phyloP scores from a whole-genome alignment of 2,113 vertebrate genomes.

The Centrocercus urophasianus region DNA sequence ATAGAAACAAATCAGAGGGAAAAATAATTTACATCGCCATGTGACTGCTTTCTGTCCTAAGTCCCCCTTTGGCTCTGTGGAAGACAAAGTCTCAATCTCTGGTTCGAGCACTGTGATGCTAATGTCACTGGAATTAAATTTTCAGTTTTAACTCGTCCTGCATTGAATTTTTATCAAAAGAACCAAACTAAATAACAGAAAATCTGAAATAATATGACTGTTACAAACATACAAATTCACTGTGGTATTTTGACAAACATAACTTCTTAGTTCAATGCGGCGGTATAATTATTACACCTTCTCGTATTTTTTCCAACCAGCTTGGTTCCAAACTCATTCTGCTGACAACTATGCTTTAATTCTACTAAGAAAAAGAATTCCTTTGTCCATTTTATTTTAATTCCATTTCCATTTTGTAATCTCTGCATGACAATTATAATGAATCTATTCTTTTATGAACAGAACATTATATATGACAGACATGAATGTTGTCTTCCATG shows the following conservation, averaged over 20 bases:
- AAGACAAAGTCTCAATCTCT: neutral
- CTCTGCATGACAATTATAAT: neutral
- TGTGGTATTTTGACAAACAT: neutral
- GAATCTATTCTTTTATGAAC: neutral
- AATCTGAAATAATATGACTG: neutral
- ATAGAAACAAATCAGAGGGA: neutral
- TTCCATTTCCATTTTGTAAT: neutral
- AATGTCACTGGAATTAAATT: neutral
- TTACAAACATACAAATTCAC: neutral
- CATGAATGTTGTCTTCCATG: neutral
- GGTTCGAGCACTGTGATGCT: accelerated
- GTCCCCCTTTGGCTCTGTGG: neutral
- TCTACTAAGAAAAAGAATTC: neutral
- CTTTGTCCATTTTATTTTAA: neutral
- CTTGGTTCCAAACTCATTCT: neutral
- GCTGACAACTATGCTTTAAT: neutral
- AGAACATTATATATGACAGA: neutral
- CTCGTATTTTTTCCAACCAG: neutral
- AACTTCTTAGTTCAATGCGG: neutral
- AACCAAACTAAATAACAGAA: neutral
- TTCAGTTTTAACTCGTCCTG: neutral
- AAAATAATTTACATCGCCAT: neutral
- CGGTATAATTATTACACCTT: neutral
- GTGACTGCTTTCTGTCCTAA: neutral
- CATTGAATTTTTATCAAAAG: neutral